A percentile compares a stretch with the other conserved stretches of the same genome.
These are phyloP conservation scores for Esperia sulphurella DNA, from an alignment of 2,888 invertebrate species.

Conservation along the genomic window DNA sequence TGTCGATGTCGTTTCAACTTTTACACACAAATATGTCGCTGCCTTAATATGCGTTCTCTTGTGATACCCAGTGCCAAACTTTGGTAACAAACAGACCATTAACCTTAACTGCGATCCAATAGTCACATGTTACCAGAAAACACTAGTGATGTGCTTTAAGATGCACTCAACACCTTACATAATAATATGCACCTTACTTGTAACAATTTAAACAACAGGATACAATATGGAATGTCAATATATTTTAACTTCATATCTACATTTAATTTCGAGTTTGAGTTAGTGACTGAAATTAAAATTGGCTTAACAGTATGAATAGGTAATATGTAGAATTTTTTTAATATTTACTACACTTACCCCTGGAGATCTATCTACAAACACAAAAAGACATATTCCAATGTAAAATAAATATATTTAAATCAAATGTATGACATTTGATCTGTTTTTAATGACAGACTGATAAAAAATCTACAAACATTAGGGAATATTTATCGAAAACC, in stretches of 20 bases:
- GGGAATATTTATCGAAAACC: conserved; percentile 74
- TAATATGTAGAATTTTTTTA: conserved; percentile 28
- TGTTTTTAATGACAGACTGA: conserved; percentile 71
- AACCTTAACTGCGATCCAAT: too few relatives aligned
- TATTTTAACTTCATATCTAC: conserved; percentile 78
- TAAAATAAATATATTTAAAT: conserved; percentile 79
- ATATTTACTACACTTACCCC: conserved; percentile 55
- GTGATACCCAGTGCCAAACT: too few relatives aligned
- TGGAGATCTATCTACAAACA: conserved; percentile 76
- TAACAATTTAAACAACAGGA: conserved; percentile 69
- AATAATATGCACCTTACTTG: not conserved
- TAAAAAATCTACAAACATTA: conserved; percentile 78
- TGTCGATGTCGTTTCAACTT: too few relatives aligned
- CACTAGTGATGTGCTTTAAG: not conserved
- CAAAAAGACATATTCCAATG: conserved; percentile 75
- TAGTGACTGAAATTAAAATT: conserved; percentile 67
- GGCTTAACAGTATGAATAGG: conserved; percentile 59
- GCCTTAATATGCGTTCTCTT: too few relatives aligned
- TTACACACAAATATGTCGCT: too few relatives aligned
- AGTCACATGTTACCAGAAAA: not conserved
- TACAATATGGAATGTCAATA: conserved; percentile 78
- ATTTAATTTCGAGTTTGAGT: conserved; percentile 65
- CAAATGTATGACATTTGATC: conserved; percentile 79
- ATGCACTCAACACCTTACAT: too few relatives aligned
- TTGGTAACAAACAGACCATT: too few relatives aligned